A percentile compares a stretch with the other conserved stretches of the same genome.
Conservation (phyloP, 2,797 vertebrate species). For the Crax fasciolata region DNA sequence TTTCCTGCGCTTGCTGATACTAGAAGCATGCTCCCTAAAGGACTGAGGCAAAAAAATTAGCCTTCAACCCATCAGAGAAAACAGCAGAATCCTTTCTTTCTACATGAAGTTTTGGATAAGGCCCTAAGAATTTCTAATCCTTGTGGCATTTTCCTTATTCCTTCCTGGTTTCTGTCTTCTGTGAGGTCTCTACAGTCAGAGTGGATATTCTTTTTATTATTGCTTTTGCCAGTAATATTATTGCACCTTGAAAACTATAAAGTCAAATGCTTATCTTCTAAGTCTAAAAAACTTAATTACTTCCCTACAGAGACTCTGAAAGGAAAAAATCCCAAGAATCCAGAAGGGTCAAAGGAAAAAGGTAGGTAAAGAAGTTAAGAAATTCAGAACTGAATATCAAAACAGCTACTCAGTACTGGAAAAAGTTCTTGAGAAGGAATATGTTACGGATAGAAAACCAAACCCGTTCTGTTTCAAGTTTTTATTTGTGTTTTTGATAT, state of each 20-base stretch:
- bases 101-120: neutral
- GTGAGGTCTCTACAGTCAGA: neutral
- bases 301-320: conserved; percentile 59
- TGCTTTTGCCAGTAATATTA: neutral
- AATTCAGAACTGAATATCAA: neutral
- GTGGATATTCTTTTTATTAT: neutral
- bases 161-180: neutral
- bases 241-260: neutral
- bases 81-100: neutral
- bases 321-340: conserved; percentile 67
- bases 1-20: neutral
- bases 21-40: neutral
- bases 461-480: neutral
- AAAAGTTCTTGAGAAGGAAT: neutral
- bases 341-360: conserved; percentile 65
- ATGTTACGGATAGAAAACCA: neutral
- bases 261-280: neutral
- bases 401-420: neutral
- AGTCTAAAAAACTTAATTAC: neutral
- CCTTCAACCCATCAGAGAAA: neutral
- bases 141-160: neutral
- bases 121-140: neutral
- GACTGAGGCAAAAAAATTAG: neutral
- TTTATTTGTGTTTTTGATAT: neutral
- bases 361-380: conserved; percentile 49